Percentiles rank a stretch among this genome's conserved stretches.
phyloP scores from a whole-genome alignment of 2,797 vertebrate genomes.

The Periparus ater region DNA sequence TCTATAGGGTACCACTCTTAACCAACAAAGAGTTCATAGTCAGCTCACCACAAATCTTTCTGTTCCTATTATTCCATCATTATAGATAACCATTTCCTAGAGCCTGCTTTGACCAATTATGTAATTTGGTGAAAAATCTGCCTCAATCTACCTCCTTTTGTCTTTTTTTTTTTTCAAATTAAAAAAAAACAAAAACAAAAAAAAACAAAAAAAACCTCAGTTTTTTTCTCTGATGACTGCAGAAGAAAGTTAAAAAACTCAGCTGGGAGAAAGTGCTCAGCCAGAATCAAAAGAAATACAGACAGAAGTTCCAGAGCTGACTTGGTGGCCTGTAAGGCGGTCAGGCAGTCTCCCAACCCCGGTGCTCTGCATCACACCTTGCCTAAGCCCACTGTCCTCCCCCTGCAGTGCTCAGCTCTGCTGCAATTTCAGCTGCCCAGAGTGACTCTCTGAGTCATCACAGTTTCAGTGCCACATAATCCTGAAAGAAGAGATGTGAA shows the following conservation, averaged over 20 bases:
- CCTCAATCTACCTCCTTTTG: background rate
- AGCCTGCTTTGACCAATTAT: background rate
- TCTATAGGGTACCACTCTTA: background rate
- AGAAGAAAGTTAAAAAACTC: background rate
- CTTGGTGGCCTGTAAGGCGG: background rate
- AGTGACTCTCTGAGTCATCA: background rate
- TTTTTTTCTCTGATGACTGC: background rate
- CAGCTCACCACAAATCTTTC: background rate
- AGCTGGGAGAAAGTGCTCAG: background rate
- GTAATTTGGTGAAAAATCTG: background rate
- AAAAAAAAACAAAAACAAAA: background rate
- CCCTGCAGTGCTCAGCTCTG: background rate
- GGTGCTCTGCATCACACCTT: background rate
- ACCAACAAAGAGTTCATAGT: background rate
- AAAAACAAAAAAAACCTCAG: accelerated
- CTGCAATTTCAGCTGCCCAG: background rate
- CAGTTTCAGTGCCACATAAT: background rate
- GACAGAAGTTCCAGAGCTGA: background rate
- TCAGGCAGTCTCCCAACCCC: background rate
- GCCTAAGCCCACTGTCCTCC: background rate
- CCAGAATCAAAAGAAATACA: background rate
- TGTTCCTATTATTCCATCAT: background rate
- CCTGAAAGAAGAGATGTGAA: background rate
- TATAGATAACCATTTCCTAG: background rate
- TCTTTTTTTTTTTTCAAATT: background rate